phyloP scores from a whole-genome alignment of 2,888 invertebrate genomes.

The Imbricaverruca yamaguchii region DNA sequence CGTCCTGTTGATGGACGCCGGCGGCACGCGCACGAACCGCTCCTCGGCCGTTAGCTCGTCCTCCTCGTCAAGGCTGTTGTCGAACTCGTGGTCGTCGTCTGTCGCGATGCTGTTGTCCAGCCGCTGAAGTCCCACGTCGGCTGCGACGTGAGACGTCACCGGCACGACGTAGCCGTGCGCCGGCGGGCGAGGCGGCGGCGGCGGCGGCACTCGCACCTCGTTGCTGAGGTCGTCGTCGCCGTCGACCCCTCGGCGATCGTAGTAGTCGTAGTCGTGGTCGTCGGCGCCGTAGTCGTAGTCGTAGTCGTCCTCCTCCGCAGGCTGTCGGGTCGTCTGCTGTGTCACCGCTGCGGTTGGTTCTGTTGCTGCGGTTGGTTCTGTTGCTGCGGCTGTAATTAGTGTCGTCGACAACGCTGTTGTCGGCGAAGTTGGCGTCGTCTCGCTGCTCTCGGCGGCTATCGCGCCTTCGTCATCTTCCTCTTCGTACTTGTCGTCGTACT shows the following conservation, averaged over 20 bases:
- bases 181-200: background rate
- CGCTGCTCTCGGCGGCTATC: too few relatives aligned
- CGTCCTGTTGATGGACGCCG: background rate
- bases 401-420: background rate
- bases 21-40: background rate
- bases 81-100: background rate
- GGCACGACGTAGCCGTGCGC: too few relatives aligned
- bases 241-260: background rate
- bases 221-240: background rate
- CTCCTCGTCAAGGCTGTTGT: background rate
- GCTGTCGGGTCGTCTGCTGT: too few relatives aligned
- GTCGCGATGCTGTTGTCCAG: background rate
- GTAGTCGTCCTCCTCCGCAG: background rate
- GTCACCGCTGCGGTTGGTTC: too few relatives aligned
- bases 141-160: too few relatives aligned
- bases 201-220: background rate
- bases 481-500: background rate
- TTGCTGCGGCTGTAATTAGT: background rate
- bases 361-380: background rate
- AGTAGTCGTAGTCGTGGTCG: constrained; percentile 4
- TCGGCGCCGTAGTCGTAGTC: constrained; percentile 6
- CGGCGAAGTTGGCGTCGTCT: background rate
- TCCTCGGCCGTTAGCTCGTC: background rate
- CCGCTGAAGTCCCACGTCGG: background rate
- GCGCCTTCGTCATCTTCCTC: background rate